A percentile compares a stretch with the other conserved stretches of the same genome.
Evolutionary conservation across 2,113 vertebrate species (phyloP).

Genomic region (Phoenicopterus ruber): DNA sequence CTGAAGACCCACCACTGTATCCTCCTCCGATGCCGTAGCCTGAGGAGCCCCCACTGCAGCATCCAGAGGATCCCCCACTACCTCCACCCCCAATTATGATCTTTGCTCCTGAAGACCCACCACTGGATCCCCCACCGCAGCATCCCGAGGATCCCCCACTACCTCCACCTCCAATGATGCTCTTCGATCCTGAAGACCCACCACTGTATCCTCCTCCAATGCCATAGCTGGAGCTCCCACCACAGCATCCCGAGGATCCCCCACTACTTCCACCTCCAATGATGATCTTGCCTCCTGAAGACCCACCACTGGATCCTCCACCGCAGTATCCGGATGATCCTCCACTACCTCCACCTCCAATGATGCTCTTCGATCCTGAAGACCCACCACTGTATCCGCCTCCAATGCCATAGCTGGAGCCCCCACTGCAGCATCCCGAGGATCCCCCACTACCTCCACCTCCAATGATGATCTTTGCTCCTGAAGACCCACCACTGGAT

Average conservation of each 20-base stretch:
- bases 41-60: not conserved
- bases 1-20: too few species aligned
- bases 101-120: not conserved
- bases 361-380: too few species aligned
- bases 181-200: too few species aligned
- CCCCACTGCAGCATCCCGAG: not conserved
- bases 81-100: not conserved
- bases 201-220: too few species aligned
- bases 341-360: too few species aligned
- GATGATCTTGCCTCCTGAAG: not conserved
- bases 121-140: not conserved
- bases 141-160: not conserved
- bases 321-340: not conserved
- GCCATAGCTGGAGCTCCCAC: not conserved
- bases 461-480: accelerated
- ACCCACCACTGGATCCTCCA: not conserved
- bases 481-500: not conserved
- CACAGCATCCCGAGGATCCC: not conserved
- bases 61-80: not conserved
- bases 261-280: not conserved
- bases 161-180: accelerated
- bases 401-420: not conserved
- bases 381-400: too few species aligned
- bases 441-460: accelerated
- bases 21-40: not conserved